Evolutionary conservation across 1,140 invertebrate genomes (phyloP), one percentile per base, ranked within the genome.

Genomic region (Hylyphantes graminicola): DNA sequence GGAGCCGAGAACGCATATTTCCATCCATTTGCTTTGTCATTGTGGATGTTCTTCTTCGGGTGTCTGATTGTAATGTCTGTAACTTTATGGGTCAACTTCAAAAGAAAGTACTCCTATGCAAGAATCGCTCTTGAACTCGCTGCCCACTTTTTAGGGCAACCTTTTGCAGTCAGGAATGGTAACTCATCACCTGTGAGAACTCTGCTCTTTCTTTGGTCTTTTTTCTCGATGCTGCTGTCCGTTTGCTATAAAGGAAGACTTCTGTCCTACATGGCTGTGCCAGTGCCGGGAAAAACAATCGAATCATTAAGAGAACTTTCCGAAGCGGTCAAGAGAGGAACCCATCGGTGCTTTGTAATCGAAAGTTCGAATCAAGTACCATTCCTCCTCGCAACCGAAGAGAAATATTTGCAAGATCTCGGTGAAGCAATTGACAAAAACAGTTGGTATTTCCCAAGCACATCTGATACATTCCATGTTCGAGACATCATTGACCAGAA

Each of bases 11-110:
- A 57, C 9, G 68, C 79, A 5, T 17, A 73, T 2, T 19, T 81
- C 21, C 54, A 59, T n/a, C 79, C 79, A 63, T 73, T 81, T 54
- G 54, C 55, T 2, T 72, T n/a, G 55, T 17, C 35, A 64, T 15
- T 73, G 12, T 81, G 79, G 79, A 73, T 64, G 15, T 19, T 17
- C 19, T 19, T 59, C n/a, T n/a, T 70, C 0, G 10, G 48, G 2
- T 5, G 54, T 19, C 5, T 80, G 10, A 51, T 70, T 57, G 54
- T 57, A 8, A 57, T 70, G 4, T 13, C 77, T 11, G 8, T 80
- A 4, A 9, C 61, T 9, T 50, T 59, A 17, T 13, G 55, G 8
- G 7, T 48, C 5, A n/a, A 70, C 6, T 11, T 80, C 7, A 57
- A 10, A 15, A 57, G 70, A 51, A 68, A 19, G 3, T 59, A 59